These are phyloP conservation scores for Erebia ligea DNA, from an alignment of 2,888 invertebrate species.

Conservation along the genomic window DNA sequence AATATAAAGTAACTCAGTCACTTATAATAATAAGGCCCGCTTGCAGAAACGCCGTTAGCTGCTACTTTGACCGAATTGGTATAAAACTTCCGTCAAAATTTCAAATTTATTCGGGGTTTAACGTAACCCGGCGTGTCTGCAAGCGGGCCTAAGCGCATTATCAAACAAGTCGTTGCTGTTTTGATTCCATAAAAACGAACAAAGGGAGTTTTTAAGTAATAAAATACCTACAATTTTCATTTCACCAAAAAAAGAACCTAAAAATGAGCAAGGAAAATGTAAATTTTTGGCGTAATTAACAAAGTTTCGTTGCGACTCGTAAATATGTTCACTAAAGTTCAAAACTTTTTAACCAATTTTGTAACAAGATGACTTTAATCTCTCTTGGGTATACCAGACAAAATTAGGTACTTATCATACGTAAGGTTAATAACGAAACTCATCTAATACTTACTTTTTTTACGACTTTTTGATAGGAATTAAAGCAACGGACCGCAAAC, in stretches of 20 bases:
- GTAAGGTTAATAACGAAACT: not conserved
- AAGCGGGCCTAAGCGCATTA: too few species aligned
- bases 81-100: too few species aligned
- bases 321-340: not conserved
- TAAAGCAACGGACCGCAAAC: too few species aligned
- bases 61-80: too few species aligned
- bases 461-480: not conserved
- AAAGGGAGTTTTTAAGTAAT: not conserved
- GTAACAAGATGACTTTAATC: not conserved
- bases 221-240: not conserved
- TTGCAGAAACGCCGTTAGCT: too few species aligned
- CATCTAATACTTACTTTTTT: not conserved
- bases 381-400: not conserved
- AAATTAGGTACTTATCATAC: not conserved
- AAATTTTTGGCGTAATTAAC: slow-evolving; percentile 1
- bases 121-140: too few species aligned
- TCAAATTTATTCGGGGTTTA: too few species aligned
- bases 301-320: not conserved
- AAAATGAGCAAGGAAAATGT: not conserved
- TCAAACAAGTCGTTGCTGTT: too few species aligned
- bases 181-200: not conserved
- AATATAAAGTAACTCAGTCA: too few species aligned
- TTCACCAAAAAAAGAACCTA: not conserved
- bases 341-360: slow-evolving; percentile 1
- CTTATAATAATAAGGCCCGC: too few species aligned